Percentiles rank a stretch among this genome's conserved stretches.
Conservation (phyloP, 2,888 invertebrate species). For the Bembecia ichneumoniformis region DNA sequence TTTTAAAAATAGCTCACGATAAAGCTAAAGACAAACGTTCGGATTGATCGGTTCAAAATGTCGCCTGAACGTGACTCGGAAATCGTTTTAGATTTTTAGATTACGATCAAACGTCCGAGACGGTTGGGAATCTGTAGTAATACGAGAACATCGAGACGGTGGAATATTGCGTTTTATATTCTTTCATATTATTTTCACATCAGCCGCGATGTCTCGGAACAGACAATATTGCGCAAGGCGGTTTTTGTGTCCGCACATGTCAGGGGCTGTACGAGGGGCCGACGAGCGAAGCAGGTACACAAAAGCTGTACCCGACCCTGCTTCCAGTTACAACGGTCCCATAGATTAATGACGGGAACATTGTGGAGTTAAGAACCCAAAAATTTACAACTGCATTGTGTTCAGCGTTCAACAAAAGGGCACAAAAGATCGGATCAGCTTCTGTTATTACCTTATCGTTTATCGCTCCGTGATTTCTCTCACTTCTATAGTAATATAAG, state of each 20-base stretch:
- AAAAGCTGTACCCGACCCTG: slow-evolving; percentile 51
- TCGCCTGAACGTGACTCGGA: slow-evolving; percentile 15
- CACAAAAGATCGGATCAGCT: slow-evolving; percentile 66
- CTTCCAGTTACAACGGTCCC: slow-evolving; percentile 63
- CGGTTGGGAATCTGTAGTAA: slow-evolving; percentile 25
- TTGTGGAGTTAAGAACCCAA: slow-evolving; percentile 69
- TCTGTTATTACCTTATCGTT: slow-evolving; percentile 69
- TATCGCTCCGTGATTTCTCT: slow-evolving; percentile 59
- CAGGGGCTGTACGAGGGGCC: slow-evolving; percentile 52
- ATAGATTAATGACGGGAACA: slow-evolving; percentile 68
- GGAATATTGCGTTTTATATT: slow-evolving; percentile 41
- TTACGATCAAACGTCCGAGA: slow-evolving; percentile 23
- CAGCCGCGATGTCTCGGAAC: slow-evolving; percentile 40
- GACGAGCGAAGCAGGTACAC: slow-evolving; percentile 57
- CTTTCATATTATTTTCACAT: slow-evolving; percentile 56
- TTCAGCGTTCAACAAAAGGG: slow-evolving; percentile 46
- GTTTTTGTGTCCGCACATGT: slow-evolving; percentile 67
- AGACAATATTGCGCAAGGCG: slow-evolving; percentile 62
- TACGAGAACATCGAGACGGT: slow-evolving; percentile 19
- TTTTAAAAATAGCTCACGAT: slow-evolving; percentile 51
- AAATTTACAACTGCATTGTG: slow-evolving; percentile 71
- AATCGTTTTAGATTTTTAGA: slow-evolving; percentile 21
- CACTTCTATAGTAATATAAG: slow-evolving; percentile 62
- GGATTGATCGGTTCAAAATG: slow-evolving; percentile 25
- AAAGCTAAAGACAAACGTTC: slow-evolving; percentile 26